Evolutionary conservation across 2,888 invertebrate genomes (phyloP).

Genomic region (Trachelus iudaicus): DNA sequence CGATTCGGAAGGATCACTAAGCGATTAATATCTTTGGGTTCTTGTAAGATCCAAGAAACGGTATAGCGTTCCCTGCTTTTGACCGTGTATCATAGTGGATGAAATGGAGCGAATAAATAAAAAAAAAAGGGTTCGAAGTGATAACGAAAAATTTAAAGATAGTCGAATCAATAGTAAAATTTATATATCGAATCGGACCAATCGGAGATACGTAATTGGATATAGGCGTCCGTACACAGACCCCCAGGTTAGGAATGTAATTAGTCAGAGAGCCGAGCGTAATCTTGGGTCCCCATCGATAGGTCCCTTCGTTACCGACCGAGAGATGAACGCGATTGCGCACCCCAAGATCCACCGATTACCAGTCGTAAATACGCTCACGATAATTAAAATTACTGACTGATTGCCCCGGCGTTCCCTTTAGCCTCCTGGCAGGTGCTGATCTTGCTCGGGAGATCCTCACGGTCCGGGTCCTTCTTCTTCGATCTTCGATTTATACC

Average conservation of each 20-base stretch:
- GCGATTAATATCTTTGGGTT: too few species aligned
- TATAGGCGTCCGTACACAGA: conserved; percentile 28
- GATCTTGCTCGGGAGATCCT: too few species aligned
- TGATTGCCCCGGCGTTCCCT: conserved; percentile 33
- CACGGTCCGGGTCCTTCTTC: too few species aligned
- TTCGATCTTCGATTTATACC: too few species aligned
- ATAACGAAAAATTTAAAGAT: neutral
- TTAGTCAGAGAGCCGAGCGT: conserved; percentile 54
- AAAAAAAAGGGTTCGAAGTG: too few species aligned
- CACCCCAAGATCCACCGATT: conserved; percentile 46
- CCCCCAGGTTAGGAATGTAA: conserved; percentile 58
- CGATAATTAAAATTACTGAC: conserved; percentile 56
- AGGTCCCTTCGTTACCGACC: conserved; percentile 41
- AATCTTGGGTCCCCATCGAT: conserved; percentile 49
- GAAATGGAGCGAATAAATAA: too few species aligned
- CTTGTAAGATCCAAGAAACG: too few species aligned
- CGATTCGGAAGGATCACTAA: too few species aligned
- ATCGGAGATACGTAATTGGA: conserved; percentile 46
- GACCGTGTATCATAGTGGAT: too few species aligned
- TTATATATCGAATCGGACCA: conserved; percentile 25
- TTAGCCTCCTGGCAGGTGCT: too few species aligned
- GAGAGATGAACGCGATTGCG: conserved; percentile 34
- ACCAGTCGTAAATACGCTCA: conserved; percentile 45
- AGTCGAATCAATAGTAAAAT: neutral
- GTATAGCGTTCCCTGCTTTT: too few species aligned